Evolutionary conservation across 2,113 vertebrate genomes (phyloP).

Genomic region (Phrynocephalus versicolor): DNA sequence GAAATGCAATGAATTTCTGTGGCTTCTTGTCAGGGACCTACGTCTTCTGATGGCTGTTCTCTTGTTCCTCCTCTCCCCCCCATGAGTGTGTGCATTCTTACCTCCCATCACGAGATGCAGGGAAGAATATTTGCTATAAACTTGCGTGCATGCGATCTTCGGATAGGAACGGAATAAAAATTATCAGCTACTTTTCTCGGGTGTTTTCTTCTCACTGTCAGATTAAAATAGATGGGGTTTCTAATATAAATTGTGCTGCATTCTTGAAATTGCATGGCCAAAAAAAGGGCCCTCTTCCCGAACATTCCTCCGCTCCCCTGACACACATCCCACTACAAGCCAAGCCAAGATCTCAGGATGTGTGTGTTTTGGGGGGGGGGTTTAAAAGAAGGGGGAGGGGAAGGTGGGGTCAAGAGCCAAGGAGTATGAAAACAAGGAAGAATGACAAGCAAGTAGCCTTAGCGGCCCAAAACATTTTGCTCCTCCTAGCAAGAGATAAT

Average conservation of each 20-base stretch:
- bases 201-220: conserved; percentile 7
- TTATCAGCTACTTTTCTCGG: neutral
- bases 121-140: neutral
- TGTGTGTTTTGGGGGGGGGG: too few species aligned
- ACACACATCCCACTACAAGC: neutral
- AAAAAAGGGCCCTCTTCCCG: neutral
- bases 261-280: neutral
- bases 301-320: neutral
- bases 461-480: neutral
- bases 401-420: too few species aligned
- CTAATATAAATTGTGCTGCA: neutral
- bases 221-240: conserved; percentile 14
- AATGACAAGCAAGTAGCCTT: neutral
- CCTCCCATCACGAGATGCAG: neutral
- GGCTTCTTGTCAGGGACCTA: neutral
- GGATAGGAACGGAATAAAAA: neutral
- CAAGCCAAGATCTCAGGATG: neutral
- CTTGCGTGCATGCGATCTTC: neutral
- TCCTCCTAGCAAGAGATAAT: neutral
- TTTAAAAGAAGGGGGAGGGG: neutral
- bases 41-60: neutral
- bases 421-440: neutral
- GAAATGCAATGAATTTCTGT: neutral
- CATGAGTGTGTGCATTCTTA: too few species aligned
- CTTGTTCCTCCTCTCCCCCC: neutral